These are phyloP conservation scores for Teleogryllus occipitalis DNA, from an alignment of 1,140 invertebrate genomes.

Conservation along the genomic window DNA sequence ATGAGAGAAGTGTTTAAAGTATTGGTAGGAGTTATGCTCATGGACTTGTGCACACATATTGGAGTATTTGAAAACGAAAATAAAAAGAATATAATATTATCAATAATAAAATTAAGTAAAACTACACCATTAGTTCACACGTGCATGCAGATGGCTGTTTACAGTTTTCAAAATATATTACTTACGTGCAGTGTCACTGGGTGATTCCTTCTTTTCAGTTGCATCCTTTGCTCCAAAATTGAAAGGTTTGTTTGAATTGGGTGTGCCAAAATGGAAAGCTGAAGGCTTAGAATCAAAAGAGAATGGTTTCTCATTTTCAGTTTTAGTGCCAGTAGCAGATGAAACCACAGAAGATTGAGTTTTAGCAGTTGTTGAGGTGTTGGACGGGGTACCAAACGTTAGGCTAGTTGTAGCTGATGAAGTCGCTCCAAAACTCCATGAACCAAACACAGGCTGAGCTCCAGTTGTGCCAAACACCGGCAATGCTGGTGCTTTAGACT, in stretches of 20 bases:
- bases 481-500: not conserved
- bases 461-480: too few relatives aligned
- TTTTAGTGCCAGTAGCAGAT: not conserved
- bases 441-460: not conserved
- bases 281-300: constrained; percentile 13
- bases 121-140: too few relatives aligned
- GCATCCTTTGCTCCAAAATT: not conserved
- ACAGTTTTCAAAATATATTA: not conserved
- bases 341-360: not conserved
- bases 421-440: not conserved
- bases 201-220: not conserved
- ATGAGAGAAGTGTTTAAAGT: too few relatives aligned
- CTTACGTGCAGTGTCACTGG: constrained; percentile 6
- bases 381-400: constrained; percentile 2
- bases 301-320: constrained; percentile 7
- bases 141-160: not conserved
- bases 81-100: too few relatives aligned
- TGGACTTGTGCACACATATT: too few relatives aligned
- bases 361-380: constrained; percentile 20
- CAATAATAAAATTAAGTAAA: too few relatives aligned
- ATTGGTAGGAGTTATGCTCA: too few relatives aligned
- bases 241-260: not conserved
- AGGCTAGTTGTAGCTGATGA: not conserved
- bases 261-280: constrained; percentile 12
- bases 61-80: too few relatives aligned